phyloP scores from a whole-genome alignment of 2,888 invertebrate species.

The Caenorhabditis parvicauda region DNA sequence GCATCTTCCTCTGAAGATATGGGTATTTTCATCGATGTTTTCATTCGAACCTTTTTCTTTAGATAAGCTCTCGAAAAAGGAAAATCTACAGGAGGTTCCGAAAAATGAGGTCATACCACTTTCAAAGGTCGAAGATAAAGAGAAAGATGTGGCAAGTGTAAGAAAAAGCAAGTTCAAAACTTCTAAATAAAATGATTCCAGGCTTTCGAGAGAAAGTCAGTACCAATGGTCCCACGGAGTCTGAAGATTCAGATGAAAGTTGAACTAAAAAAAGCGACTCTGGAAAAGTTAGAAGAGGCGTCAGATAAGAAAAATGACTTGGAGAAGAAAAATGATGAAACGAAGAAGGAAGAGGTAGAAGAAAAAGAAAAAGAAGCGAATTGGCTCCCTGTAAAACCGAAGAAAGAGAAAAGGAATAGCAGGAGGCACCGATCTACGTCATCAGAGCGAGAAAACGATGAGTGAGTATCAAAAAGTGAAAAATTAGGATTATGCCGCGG shows the following conservation, averaged over 20 bases:
- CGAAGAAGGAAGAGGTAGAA: conserved; percentile 5
- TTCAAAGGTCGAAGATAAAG: conserved; percentile 4
- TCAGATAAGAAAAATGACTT: conserved; percentile 5
- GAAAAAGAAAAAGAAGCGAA: background rate
- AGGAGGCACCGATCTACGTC: background rate
- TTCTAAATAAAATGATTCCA: no score
- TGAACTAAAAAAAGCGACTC: background rate
- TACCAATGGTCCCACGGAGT: background rate
- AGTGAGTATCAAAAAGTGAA: no score
- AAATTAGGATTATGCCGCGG: no score
- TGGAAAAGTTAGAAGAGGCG: background rate
- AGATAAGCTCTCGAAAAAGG: no score
- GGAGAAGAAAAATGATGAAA: conserved; percentile 4
- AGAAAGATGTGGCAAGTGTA: background rate
- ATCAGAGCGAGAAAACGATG: background rate
- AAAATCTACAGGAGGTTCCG: conserved; percentile 1
- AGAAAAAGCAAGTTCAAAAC: background rate
- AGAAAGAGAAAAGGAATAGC: background rate
- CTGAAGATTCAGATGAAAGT: background rate
- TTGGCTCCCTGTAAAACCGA: background rate
- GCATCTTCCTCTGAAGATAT: no score
- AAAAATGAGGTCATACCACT: conserved; percentile 8
- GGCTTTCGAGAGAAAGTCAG: background rate
- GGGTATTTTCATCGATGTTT: no score
- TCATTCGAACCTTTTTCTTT: no score